These are phyloP conservation scores for Bellardia pandia DNA, from an alignment of 2,888 invertebrate genomes.

Conservation along the genomic window DNA sequence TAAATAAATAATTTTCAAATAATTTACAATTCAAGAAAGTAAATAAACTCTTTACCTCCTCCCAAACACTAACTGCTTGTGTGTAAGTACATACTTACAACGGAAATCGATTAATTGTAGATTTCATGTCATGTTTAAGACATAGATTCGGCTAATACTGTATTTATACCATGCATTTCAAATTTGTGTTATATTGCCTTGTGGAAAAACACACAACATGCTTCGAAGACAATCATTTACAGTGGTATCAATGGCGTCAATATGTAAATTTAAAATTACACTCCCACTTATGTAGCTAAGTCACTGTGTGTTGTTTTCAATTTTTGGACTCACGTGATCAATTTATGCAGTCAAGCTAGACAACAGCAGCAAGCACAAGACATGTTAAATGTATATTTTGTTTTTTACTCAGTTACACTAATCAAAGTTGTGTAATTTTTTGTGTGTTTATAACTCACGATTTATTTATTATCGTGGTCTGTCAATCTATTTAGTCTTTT, in stretches of 20 bases:
- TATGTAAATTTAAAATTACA: background rate
- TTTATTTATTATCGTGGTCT: slow-evolving; percentile 15
- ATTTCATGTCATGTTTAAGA: slow-evolving; percentile 27
- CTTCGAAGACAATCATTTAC: background rate
- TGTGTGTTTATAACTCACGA: background rate
- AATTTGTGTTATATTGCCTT: background rate
- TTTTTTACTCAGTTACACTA: slow-evolving; percentile 15
- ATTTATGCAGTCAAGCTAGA: background rate
- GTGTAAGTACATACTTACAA: background rate
- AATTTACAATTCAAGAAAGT: slow-evolving; percentile 3
- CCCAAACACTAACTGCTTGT: background rate
- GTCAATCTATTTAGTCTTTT: background rate
- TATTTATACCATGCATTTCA: background rate
- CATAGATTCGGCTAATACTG: slow-evolving; percentile 1
- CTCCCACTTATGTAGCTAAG: background rate
- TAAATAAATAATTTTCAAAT: background rate
- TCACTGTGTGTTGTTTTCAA: background rate
- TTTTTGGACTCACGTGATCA: slow-evolving; percentile 29
- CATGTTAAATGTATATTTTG: slow-evolving; percentile 23
- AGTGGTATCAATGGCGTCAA: background rate
- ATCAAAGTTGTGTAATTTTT: background rate
- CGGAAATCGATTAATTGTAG: slow-evolving; percentile 38
- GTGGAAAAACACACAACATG: too few relatives aligned
- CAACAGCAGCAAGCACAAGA: slow-evolving; percentile 1
- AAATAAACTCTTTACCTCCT: slow-evolving; percentile 9